A percentile compares a stretch with the other conserved stretches of the same genome.
Evolutionary conservation across 2,113 vertebrate genomes (phyloP).

Genomic region (Pygoscelis adeliae): DNA sequence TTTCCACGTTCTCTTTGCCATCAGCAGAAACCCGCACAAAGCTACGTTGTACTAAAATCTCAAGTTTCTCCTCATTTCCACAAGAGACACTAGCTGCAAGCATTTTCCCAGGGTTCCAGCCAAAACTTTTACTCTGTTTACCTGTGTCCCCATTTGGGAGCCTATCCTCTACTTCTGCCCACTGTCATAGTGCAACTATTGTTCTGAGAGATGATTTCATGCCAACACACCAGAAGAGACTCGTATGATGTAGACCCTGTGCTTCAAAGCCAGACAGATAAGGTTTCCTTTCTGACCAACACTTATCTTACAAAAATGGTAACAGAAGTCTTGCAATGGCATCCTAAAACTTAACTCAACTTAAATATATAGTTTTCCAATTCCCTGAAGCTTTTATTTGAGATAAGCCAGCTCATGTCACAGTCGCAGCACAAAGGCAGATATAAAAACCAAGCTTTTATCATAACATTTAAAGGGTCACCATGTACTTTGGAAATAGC

Average conservation of each 20-base stretch:
- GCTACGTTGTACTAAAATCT: conserved; percentile 69
- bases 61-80: conserved; percentile 69
- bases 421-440: background rate
- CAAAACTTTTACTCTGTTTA: conserved; percentile 68
- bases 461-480: background rate
- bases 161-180: background rate
- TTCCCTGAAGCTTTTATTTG: background rate
- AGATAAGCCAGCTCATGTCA: background rate
- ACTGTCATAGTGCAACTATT: conserved; percentile 62
- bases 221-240: conserved; percentile 22
- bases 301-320: background rate
- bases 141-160: conserved; percentile 34
- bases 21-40: conserved; percentile 66
- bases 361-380: background rate
- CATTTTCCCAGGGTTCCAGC: conserved; percentile 79
- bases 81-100: conserved; percentile 49
- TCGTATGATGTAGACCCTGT: background rate
- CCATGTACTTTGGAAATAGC: background rate
- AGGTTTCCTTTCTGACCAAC: conserved; percentile 27
- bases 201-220: conserved; percentile 23
- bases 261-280: conserved; percentile 14
- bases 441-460: background rate
- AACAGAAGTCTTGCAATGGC: background rate
- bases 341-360: conserved; percentile 28
- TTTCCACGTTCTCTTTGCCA: conserved; percentile 27